Percentiles rank a stretch among this genome's conserved stretches.
phyloP scores from a whole-genome alignment of 2,113 vertebrate genomes.

The Panthera uncia region DNA sequence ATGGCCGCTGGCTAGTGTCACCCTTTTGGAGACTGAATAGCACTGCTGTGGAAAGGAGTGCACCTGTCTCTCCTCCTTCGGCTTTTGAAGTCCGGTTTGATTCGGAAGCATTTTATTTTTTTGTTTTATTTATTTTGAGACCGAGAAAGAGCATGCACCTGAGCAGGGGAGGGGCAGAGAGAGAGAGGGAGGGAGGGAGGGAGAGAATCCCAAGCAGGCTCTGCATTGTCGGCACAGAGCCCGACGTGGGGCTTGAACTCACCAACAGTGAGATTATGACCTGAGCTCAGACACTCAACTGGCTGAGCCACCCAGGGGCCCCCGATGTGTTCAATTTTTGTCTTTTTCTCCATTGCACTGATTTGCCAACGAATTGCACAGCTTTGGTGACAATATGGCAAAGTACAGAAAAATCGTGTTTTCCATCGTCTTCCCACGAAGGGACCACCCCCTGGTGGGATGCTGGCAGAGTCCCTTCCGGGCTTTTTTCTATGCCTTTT shows the following conservation, averaged over 20 bases:
- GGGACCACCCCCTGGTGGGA: background rate
- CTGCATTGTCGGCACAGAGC: too few relatives aligned
- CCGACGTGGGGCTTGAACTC: too few relatives aligned
- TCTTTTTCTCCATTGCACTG: background rate
- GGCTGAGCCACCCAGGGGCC: too few relatives aligned
- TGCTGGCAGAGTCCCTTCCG: background rate
- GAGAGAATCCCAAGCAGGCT: too few relatives aligned
- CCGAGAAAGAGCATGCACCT: too few relatives aligned
- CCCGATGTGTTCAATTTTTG: background rate
- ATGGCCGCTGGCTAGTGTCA: background rate
- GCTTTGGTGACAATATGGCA: background rate
- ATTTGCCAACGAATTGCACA: background rate
- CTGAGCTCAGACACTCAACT: too few relatives aligned
- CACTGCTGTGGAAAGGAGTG: accelerated
- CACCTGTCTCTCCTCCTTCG: background rate
- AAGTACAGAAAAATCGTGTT: background rate
- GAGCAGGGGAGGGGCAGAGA: too few relatives aligned
- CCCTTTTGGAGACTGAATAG: background rate
- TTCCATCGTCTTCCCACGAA: background rate
- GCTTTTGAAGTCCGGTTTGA: background rate
- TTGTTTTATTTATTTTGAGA: too few relatives aligned
- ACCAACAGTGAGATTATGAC: too few relatives aligned
- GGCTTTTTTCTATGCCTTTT: background rate
- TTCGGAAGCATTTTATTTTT: background rate
- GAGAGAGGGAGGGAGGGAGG: too few relatives aligned